phyloP scores from a whole-genome alignment of 1,140 invertebrate species.

The Harpegnathos saltator region DNA sequence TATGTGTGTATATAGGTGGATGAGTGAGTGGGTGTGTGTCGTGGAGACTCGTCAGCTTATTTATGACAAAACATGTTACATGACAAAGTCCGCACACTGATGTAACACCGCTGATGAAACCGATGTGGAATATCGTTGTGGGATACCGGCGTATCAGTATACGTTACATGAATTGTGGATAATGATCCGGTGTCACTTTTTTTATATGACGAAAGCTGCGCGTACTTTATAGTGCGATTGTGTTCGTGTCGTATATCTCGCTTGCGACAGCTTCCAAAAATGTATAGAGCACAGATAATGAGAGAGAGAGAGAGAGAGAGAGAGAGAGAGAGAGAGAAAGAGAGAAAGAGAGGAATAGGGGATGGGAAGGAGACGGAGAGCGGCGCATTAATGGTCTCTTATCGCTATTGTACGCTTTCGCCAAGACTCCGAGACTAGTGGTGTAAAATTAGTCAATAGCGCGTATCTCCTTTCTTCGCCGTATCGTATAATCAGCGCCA shows the following conservation, averaged over 20 bases:
- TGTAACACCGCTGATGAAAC: constrained; percentile 25
- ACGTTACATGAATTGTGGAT: background rate
- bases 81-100: background rate
- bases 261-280: constrained; percentile 40
- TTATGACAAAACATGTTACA: background rate
- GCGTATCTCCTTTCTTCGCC: constrained; percentile 47
- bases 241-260: constrained; percentile 20
- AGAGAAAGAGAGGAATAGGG: too few species aligned
- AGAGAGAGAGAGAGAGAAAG: too few species aligned
- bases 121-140: background rate
- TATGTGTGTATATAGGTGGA: too few species aligned
- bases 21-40: too few species aligned
- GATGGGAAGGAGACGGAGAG: background rate
- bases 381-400: constrained; percentile 71
- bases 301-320: constrained; percentile 52
- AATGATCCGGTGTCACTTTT: constrained; percentile 4
- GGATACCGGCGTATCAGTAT: constrained; percentile 49
- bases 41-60: too few species aligned
- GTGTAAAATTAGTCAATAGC: constrained; percentile 69
- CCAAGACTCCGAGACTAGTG: constrained; percentile 38
- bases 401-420: constrained; percentile 59
- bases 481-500: constrained; percentile 61
- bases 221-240: background rate
- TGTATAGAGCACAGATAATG: constrained; percentile 61
- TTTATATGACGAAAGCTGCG: background rate